Percentiles rank a stretch among this genome's conserved stretches.
These are phyloP conservation scores for Torymus tubicola DNA, from an alignment of 2,888 invertebrate species.

Conservation along the genomic window DNA sequence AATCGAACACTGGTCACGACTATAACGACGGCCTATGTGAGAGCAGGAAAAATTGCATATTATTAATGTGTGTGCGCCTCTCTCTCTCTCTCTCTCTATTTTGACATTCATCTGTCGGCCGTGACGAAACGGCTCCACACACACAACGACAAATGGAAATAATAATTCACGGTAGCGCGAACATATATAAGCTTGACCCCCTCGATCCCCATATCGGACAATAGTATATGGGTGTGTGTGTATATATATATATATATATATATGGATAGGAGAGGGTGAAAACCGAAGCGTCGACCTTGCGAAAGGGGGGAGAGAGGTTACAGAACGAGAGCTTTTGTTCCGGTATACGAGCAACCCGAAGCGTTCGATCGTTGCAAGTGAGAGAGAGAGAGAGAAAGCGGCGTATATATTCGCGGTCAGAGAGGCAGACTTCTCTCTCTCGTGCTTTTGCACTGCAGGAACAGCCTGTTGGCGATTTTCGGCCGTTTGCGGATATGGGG, in stretches of 20 bases:
- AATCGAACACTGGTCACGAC: not conserved
- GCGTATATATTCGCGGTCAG: too few species aligned
- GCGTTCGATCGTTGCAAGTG: not conserved
- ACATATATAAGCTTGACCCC: slow-evolving; percentile 46
- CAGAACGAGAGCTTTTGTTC: slow-evolving; percentile 33
- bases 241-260: not conserved
- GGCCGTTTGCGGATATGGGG: not conserved
- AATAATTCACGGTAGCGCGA: slow-evolving; percentile 43
- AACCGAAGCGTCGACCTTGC: slow-evolving; percentile 46
- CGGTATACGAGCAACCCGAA: slow-evolving; percentile 23
- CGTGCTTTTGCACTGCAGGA: not conserved
- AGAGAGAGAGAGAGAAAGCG: too few species aligned
- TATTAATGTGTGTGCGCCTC: slow-evolving; percentile 39
- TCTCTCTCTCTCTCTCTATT: too few species aligned
- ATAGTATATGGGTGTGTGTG: not conserved
- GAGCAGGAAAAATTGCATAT: slow-evolving; percentile 28
- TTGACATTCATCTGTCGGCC: slow-evolving; percentile 47
- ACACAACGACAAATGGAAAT: slow-evolving; percentile 16
- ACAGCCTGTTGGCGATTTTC: slow-evolving; percentile 1
- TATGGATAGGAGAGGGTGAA: slow-evolving; percentile 24
- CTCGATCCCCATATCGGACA: not conserved
- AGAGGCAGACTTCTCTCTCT: not conserved
- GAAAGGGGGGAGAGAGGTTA: not conserved
- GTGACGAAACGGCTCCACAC: slow-evolving; percentile 4
- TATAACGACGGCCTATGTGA: not conserved